phyloP scores from a whole-genome alignment of 2,797 vertebrate genomes.

The Syncerus caffer region DNA sequence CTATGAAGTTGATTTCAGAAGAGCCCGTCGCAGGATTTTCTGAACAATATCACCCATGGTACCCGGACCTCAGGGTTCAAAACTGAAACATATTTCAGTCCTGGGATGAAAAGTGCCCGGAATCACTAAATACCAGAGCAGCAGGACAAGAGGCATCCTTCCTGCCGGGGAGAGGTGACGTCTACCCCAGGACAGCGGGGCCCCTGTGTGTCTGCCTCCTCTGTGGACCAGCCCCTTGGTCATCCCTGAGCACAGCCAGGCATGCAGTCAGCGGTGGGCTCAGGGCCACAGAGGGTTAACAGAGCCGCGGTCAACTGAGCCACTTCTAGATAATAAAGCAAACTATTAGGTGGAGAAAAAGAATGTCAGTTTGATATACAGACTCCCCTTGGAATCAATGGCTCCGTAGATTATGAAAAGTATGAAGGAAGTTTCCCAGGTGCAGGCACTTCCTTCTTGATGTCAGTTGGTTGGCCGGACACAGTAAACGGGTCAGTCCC shows the following conservation, averaged over 20 bases:
- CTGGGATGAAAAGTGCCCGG: not conserved
- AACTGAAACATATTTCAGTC: not conserved
- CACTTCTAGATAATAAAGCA: conserved; percentile 31
- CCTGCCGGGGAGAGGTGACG: rapidly evolving
- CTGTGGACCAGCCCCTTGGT: rapidly evolving
- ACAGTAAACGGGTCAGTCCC: no score
- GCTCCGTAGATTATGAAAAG: conserved; percentile 19
- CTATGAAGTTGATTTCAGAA: not conserved
- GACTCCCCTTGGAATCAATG: conserved; percentile 30
- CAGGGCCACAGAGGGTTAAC: not conserved
- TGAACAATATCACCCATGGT: not conserved
- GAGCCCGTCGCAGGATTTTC: not conserved
- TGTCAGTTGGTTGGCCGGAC: not conserved
- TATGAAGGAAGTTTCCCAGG: not conserved
- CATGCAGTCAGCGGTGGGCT: rapidly evolving
- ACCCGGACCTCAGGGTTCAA: not conserved
- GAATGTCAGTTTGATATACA: conserved; percentile 46
- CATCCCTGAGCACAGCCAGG: rapidly evolving
- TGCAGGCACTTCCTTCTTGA: not conserved
- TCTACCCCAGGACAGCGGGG: rapidly evolving
- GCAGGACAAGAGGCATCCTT: rapidly evolving
- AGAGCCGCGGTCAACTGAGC: not conserved
- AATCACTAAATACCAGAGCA: not conserved
- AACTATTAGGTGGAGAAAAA: not conserved
- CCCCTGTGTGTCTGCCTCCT: rapidly evolving